Conservation (phyloP, 2,888 invertebrate species). For the Tetragnatha montana region DNA sequence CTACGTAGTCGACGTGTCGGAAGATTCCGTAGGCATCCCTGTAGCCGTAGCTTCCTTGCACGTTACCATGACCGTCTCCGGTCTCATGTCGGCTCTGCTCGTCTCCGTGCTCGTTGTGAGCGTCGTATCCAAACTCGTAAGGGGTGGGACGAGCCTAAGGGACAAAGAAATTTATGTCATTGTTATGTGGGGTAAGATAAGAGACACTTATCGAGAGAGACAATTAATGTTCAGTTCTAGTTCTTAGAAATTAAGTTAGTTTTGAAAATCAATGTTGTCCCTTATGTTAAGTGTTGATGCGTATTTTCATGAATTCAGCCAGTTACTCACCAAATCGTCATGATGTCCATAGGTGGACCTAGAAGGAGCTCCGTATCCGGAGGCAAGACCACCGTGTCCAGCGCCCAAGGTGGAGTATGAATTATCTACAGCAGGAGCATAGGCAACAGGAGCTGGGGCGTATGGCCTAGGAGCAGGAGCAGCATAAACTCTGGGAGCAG, state of each 20-base stretch:
- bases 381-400: not conserved
- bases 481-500: not conserved
- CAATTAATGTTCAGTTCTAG: too few relatives aligned
- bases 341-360: slow-evolving; percentile 29
- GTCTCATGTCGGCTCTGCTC: slow-evolving; percentile 48
- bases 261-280: too few relatives aligned
- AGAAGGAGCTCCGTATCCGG: slow-evolving; percentile 12
- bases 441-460: too few relatives aligned
- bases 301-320: too few relatives aligned
- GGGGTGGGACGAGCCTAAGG: slow-evolving; percentile 56
- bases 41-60: slow-evolving; percentile 65
- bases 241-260: too few relatives aligned
- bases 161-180: not conserved
- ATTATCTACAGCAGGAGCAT: not conserved
- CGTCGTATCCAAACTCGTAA: slow-evolving; percentile 64
- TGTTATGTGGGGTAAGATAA: too few relatives aligned
- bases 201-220: too few relatives aligned
- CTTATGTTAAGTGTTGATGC: too few relatives aligned
- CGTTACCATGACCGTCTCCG: slow-evolving; percentile 62
- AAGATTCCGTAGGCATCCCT: slow-evolving; percentile 65
- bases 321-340: slow-evolving; percentile 54
- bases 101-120: slow-evolving; percentile 62
- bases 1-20: slow-evolving; percentile 69
- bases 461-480: not conserved
- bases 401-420: slow-evolving; percentile 41